phyloP scores from a whole-genome alignment of 1,140 invertebrate species.

The Pogonomyrmex barbatus region DNA sequence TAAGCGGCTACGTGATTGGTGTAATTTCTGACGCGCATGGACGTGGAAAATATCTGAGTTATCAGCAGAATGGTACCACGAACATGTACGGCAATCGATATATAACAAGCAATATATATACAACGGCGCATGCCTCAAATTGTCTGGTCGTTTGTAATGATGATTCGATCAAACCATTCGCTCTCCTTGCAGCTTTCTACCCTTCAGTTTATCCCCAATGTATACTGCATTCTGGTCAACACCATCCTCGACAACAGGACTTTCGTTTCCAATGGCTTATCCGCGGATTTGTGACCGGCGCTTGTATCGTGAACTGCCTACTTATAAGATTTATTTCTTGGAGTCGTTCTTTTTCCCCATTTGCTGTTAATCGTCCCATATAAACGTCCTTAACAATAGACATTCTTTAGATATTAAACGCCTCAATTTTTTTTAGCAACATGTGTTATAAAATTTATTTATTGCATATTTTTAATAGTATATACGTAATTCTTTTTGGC shows the following conservation, averaged over 20 bases:
- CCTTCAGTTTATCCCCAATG: slow-evolving; percentile 64
- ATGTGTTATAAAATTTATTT: background rate
- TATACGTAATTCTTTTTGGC: background rate
- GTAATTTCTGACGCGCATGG: slow-evolving; percentile 69
- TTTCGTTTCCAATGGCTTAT: slow-evolving; percentile 75
- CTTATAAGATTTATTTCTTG: slow-evolving; percentile 75
- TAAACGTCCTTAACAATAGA: slow-evolving; percentile 8
- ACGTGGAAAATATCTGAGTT: slow-evolving; percentile 48
- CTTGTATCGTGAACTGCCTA: slow-evolving; percentile 76
- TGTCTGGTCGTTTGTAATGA: slow-evolving; percentile 76
- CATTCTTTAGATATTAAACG: background rate
- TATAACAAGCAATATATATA: slow-evolving; percentile 73
- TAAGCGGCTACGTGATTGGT: slow-evolving; percentile 58
- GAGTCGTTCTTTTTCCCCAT: slow-evolving; percentile 9
- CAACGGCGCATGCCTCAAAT: slow-evolving; percentile 66
- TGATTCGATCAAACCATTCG: slow-evolving; percentile 72
- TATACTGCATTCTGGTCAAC: slow-evolving; percentile 66
- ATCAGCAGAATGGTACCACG: slow-evolving; percentile 39
- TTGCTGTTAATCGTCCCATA: slow-evolving; percentile 38
- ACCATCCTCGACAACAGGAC: slow-evolving; percentile 60
- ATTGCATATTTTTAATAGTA: background rate
- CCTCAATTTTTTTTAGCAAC: slow-evolving; percentile 28
- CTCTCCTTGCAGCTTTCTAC: slow-evolving; percentile 35
- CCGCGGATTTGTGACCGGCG: slow-evolving; percentile 74
- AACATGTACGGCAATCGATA: slow-evolving; percentile 60